A percentile compares a stretch with the other conserved stretches of the same genome.
Evolutionary conservation across 1,140 invertebrate species (phyloP).

Genomic region (Papilio xuthus): DNA sequence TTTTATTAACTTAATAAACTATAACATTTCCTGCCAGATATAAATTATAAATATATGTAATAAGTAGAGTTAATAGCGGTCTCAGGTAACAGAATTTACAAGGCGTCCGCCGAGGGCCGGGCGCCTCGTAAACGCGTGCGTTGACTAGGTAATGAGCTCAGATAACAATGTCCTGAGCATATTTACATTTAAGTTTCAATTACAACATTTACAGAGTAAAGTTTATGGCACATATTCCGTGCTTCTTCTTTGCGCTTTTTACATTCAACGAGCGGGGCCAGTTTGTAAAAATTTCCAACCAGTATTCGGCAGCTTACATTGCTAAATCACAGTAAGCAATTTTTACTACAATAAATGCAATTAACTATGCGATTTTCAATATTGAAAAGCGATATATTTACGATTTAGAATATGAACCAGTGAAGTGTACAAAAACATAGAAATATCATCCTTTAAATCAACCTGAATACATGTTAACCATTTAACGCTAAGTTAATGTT

Average conservation of each 20-base stretch:
- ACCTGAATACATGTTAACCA: too few relatives aligned
- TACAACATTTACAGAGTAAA: slow-evolving; percentile 18
- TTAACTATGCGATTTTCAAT: too few relatives aligned
- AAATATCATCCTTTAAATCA: too few relatives aligned
- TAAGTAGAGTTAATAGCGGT: background rate
- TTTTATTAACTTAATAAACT: too few relatives aligned
- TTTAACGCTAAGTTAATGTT: too few relatives aligned
- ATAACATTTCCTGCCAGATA: background rate
- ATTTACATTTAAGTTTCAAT: slow-evolving; percentile 24
- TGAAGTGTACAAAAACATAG: too few relatives aligned
- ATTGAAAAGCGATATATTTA: too few relatives aligned
- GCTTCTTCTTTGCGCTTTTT: background rate
- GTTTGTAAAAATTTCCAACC: background rate
- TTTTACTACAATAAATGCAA: too few relatives aligned
- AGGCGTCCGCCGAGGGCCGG: background rate
- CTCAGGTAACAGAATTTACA: slow-evolving; percentile 23
- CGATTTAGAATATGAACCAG: too few relatives aligned
- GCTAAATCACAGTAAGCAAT: too few relatives aligned
- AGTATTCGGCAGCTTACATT: too few relatives aligned
- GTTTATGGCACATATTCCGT: background rate
- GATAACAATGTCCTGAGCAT: slow-evolving; percentile 21
- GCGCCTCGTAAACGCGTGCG: slow-evolving; percentile 23
- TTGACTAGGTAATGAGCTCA: slow-evolving; percentile 16
- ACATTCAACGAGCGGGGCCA: background rate
- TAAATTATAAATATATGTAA: background rate